Evolutionary conservation across 2,113 vertebrate genomes (phyloP), one percentile per base, ranked within the genome.

Genomic region (Casuarius casuarius): DNA sequence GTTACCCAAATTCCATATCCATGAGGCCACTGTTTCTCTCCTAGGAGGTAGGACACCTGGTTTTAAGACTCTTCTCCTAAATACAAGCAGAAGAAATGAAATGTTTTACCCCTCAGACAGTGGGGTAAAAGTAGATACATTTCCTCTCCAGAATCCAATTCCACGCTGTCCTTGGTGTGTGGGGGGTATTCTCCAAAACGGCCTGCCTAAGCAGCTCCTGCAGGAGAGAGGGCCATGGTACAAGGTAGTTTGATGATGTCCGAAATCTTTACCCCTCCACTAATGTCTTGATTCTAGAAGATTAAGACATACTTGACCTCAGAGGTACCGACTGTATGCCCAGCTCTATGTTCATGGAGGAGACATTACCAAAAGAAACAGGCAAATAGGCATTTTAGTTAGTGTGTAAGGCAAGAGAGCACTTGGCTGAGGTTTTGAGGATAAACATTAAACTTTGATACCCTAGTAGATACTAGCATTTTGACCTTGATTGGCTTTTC

Each of bases 81-180:
- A 51, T 74, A 20, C 2, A 84, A 52, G 26, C 0, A 2, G 66
- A 59, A 54, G 0, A 40, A 16, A 9, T 31, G 0, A 65, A 29
- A 28, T 51, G 25, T 2, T 33, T 59, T 59, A 59, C 29, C 18
- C 11, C 56, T 59, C 56, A 58, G 10, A 42, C 28, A 38, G 15
- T 44, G 29, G 15, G 2, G 10, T 78, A 40, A 19, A 73, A 77
- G 4, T 31, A 77, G 33, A 35, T 18, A 4, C 48, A 14, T n/a
- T 89, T 51, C 19, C 58, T 71, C 42, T 78, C 42, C 8, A 91
- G 29, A 40, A 63, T 49, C 12, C 54, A 13, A 42, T 87, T 71
- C 54, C 23, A 42, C 59, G 82, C 2, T 38, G 14, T 80, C 68
- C 9, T 33, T 33, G 7, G 2, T 65, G 9, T 67, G 51, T 71